Evolutionary conservation across 2,888 invertebrate species (phyloP), one percentile per base, ranked within the genome.

Genomic region (Phyllotreta striolata): DNA sequence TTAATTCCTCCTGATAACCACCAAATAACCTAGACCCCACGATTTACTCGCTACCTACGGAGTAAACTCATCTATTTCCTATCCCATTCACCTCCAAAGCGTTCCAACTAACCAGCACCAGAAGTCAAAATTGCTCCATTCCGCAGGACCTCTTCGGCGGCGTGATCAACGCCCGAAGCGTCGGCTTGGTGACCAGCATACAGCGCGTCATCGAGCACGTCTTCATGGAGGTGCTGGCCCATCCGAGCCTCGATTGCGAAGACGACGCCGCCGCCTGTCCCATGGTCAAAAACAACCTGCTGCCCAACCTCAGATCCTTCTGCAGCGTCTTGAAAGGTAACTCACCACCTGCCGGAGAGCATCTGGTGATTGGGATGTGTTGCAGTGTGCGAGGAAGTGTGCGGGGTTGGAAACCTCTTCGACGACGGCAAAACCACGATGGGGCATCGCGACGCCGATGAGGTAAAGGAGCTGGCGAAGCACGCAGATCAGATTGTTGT

Each of bases 191-290:
- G 63, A 91, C 93, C 1, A 91, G 93, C 0, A 90, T 96, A 69
- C 95, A 96, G 79, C 87, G 94, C 39, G 89, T 95, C 8, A 90
- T 96, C 78, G 93, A 95, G 73, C 88, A 90, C 75, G 93, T 96
- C 10, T 95, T 95, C 75, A 92, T 96, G 90, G 95, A 95, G 74
- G 93, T 94, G 0, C 82, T 94, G 51, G 92, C 93, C 0, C 91
- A 91, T 79, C 92, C 93, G 0, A 89, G 89, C 72, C 83, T 85
- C 6, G 93, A 94, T 72, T 90, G 90, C 0, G 93, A 94, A 60
- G 92, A 93, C 69, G 92, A 93, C 72, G 90, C 91, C 66, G 85
- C 89, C 0, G 87, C 86, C 66, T 92, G 92, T 74, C 90, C 91
- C 0, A 89, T 93, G 76, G 91, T 95, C 3, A 92, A 93, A 77